phyloP scores from a whole-genome alignment of 2,797 vertebrate genomes.

The Lepilemur septentrionalis region DNA sequence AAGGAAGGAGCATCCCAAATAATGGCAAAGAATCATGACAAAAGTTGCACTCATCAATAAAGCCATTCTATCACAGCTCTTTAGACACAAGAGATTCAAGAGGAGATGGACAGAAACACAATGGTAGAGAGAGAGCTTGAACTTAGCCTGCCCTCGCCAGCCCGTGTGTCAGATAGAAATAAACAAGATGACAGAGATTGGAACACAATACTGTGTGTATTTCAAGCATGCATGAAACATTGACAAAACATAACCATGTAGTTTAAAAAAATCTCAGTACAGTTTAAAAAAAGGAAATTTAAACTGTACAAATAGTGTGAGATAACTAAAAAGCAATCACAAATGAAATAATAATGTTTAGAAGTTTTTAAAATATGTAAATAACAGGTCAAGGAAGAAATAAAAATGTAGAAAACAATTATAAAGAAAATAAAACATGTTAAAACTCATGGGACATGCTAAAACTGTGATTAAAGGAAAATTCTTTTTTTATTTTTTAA shows the following conservation, averaged over 20 bases:
- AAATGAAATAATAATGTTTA: background rate
- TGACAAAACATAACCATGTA: no score
- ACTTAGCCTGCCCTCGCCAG: background rate
- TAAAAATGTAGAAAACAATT: background rate
- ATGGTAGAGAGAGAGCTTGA: accelerated
- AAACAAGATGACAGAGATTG: background rate
- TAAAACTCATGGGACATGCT: no score
- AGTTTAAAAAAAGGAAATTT: background rate
- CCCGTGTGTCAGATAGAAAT: background rate
- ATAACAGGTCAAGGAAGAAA: background rate
- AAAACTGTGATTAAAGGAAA: background rate
- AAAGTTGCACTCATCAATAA: background rate
- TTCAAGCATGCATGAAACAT: background rate
- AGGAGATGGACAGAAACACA: background rate
- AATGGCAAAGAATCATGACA: background rate
- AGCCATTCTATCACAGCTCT: background rate
- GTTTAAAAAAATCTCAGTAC: background rate
- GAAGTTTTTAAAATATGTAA: background rate
- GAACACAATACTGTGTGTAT: no score
- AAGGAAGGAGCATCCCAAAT: background rate
- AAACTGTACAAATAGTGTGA: background rate
- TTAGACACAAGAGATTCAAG: background rate
- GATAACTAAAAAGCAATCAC: background rate
- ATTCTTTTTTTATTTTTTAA: background rate
- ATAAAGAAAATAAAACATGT: background rate